Percentiles rank a stretch among this genome's conserved stretches.
Conservation (phyloP, 2,113 vertebrate genomes). For the Ariopsis seemanni region DNA sequence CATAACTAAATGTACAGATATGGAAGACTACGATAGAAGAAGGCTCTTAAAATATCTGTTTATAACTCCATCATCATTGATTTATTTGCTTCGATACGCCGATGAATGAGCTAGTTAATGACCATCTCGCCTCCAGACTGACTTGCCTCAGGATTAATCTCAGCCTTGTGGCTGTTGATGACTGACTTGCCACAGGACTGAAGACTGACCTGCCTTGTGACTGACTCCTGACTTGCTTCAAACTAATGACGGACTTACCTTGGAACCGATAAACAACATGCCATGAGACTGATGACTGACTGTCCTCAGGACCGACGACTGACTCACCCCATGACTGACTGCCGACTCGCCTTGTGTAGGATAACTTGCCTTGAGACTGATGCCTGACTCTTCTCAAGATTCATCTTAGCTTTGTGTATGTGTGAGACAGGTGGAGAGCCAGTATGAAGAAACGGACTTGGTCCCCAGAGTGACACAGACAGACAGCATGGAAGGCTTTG, state of each 20-base stretch:
- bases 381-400: too few relatives aligned
- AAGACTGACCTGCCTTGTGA: too few relatives aligned
- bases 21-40: neutral
- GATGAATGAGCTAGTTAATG: neutral
- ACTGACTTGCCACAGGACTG: too few relatives aligned
- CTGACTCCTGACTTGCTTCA: neutral
- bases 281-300: neutral
- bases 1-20: neutral
- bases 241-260: too few relatives aligned
- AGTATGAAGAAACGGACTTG: neutral
- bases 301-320: neutral
- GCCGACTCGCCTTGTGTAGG: neutral
- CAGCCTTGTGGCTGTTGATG: too few relatives aligned
- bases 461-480: neutral
- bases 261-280: too few relatives aligned
- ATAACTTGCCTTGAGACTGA: neutral
- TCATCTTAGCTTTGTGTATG: neutral
- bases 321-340: neutral
- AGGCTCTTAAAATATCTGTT: neutral
- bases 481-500: conserved; percentile 33
- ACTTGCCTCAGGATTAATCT: neutral
- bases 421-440: conserved; percentile 17
- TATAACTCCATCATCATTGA: neutral
- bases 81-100: neutral
- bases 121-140: neutral